Base-by-base conservation (phyloP, 23 tunicate genomes). In the Trididemnum clinides region DNA sequence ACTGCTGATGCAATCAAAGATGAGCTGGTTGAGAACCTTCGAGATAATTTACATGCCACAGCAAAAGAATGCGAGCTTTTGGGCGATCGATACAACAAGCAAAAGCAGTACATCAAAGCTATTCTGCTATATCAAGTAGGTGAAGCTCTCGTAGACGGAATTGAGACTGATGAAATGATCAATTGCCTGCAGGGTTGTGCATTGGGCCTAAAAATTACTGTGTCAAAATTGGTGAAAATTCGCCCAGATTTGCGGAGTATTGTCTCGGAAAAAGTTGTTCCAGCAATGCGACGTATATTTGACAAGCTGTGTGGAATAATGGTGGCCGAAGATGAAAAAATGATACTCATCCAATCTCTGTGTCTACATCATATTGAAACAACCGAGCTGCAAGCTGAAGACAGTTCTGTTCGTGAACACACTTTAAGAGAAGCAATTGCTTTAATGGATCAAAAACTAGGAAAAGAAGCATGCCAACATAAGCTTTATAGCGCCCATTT, bases 281-380 rank as follows among this genome's bases (percentile, higher is more conserved):
- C 88, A 51, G 39, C 78, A 44, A 50, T 71, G 88, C 80, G 69
- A 0, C 62, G 33, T 12, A 22, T 84, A 35, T 33, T 26, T 39
- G 31, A 50, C 33, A 57, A 71, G 0, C 35, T 71, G 2, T 27
- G 69, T 0, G 1, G 10, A 6, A 69, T 69, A 37, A 3, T 30
- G n/a, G 34, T 37, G 25, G 32, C 81, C 6, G 15, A 22, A 6
- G 20, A 18, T 10, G 35, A 50, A 39, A 39, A 25, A 28, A 76
- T 39, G 81, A n/a, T 27, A 37, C 81, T 50, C 7, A 69, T 69
- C n/a, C 58, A 29, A 2, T 37, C 57, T 36, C 31, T 74, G 76
- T 84, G 88, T 58, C 57, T 84, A 18, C 81, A 72, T 72, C 80
- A 66, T 57, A 84, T 84, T 21, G 88, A 72, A 29, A 50, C 57